phyloP scores from a whole-genome alignment of 2,888 invertebrate genomes.

The Lepas anatifera region DNA sequence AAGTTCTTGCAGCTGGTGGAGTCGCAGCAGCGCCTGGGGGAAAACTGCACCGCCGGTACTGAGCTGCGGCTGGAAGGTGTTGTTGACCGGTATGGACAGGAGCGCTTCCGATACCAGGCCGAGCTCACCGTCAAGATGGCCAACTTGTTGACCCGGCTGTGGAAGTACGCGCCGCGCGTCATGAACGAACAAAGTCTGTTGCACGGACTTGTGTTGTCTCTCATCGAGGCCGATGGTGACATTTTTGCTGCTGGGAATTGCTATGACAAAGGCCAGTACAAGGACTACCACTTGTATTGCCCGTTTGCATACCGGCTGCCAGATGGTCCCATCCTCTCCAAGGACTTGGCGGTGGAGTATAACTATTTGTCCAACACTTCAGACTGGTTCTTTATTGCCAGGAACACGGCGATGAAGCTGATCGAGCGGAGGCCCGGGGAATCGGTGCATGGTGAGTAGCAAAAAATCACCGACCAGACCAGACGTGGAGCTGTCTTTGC shows the following conservation, averaged over 20 bases:
- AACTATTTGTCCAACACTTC: slow-evolving; percentile 87
- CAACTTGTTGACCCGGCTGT: slow-evolving; percentile 85
- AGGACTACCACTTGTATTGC: slow-evolving; percentile 71
- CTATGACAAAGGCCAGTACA: slow-evolving; percentile 79
- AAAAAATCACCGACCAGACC: too few species aligned
- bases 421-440: too few species aligned
- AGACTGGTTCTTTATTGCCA: slow-evolving; percentile 87
- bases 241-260: slow-evolving; percentile 94
- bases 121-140: slow-evolving; percentile 88
- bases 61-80: slow-evolving; percentile 85
- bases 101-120: slow-evolving; percentile 79
- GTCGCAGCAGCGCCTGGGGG: slow-evolving; percentile 76
- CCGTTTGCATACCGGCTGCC: slow-evolving; percentile 84
- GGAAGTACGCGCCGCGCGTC: slow-evolving; percentile 76
- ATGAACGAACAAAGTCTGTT: slow-evolving; percentile 75
- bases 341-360: slow-evolving; percentile 86
- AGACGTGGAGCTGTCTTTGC: too few species aligned
- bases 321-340: slow-evolving; percentile 75
- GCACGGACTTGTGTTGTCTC: slow-evolving; percentile 77
- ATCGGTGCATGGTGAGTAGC: too few species aligned
- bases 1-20: slow-evolving; percentile 81
- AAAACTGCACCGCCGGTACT: slow-evolving; percentile 87
- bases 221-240: slow-evolving; percentile 89
- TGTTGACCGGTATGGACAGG: slow-evolving; percentile 86
- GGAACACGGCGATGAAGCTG: slow-evolving; percentile 78